These are phyloP conservation scores for Auanema sp. DNA, from an alignment of 2,888 invertebrate genomes.

Conservation along the genomic window DNA sequence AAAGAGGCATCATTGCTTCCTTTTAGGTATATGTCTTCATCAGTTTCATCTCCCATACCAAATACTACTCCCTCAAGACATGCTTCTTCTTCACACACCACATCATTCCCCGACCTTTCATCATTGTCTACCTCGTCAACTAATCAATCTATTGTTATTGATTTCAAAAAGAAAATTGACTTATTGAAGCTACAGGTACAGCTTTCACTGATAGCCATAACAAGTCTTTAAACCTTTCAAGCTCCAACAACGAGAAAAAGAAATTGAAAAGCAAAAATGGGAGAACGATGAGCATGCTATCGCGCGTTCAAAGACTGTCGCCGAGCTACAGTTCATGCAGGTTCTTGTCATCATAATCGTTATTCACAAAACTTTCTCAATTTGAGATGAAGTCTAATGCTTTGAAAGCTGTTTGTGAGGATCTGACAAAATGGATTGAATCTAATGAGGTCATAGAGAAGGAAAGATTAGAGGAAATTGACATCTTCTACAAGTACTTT, in stretches of 20 bases:
- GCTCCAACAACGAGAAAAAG: constrained; percentile 16
- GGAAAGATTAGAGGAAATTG: constrained; percentile 8
- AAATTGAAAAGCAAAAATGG: constrained; percentile 15
- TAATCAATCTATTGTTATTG: constrained; percentile 11
- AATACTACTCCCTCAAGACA: too few relatives aligned
- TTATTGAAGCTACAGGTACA: constrained; percentile 15
- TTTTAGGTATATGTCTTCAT: background rate
- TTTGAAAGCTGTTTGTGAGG: constrained; percentile 13
- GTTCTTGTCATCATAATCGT: too few relatives aligned
- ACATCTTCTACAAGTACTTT: constrained; percentile 15
- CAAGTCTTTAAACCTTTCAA: too few relatives aligned
- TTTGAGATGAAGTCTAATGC: constrained; percentile 13
- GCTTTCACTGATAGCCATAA: too few relatives aligned
- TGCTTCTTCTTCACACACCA: constrained; percentile 3
- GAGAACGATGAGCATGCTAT: constrained; percentile 14
- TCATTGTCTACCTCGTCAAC: constrained; percentile 7
- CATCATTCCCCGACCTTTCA: constrained; percentile 20
- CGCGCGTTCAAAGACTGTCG: constrained; percentile 3
- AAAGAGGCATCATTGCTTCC: background rate
- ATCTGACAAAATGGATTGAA: constrained; percentile 7
- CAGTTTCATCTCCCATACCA: background rate
- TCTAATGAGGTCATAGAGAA: constrained; percentile 14
- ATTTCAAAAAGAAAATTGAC: constrained; percentile 11
- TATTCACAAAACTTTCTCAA: background rate
- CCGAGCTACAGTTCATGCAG: constrained; percentile 14